Base-by-base conservation (phyloP, 37 sponge, comb jelly and placozoan genomes). In the Bolinopsis microptera region DNA sequence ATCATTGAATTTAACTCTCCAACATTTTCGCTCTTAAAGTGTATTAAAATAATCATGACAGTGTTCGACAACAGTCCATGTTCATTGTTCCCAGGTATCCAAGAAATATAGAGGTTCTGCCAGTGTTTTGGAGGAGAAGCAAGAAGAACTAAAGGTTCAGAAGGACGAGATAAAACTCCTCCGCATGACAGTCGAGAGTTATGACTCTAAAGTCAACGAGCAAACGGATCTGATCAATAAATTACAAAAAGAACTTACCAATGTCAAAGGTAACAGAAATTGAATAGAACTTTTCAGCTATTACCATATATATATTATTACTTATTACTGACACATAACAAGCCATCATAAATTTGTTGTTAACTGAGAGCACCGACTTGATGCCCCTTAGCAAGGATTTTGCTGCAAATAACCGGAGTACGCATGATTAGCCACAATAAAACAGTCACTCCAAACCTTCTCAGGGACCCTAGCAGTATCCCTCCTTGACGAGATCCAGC, bases 241-340 rank as follows among this genome's bases (percentile, higher is more conserved):
- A 27, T 30, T 86, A 48, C 25, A 86, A 38, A 86, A 40, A 48
- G 90, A 86, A 31, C 61, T 86, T n/a, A 86, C 90, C 2, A 41
- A 86, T 86, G 90, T 86, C n/a, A 86, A 86, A 34, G 90, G 90
- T 86, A 41, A 86, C n/a, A n/a, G n/a, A n/a, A n/a, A n/a, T n/a
- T n/a, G n/a, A n/a, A n/a, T n/a, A n/a, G n/a, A n/a, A n/a, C 30
- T 32, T 8, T 21, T 31, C 30, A 72, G 74, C 74, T 72, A n/a
- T 72, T 18, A 67, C 68, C 13, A 18, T 67, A 22, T 67, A 18
- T 67, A 67, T 18, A 22, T 67, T 18, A n/a, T n/a, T n/a, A n/a
- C n/a, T n/a, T n/a, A n/a, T n/a, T n/a, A n/a, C n/a, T n/a, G n/a
- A n/a, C n/a, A n/a, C n/a, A n/a, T n/a, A n/a, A n/a, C n/a, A n/a